Base-by-base conservation (phyloP, 1,140 invertebrate genomes). In the Ooceraea biroi region DNA sequence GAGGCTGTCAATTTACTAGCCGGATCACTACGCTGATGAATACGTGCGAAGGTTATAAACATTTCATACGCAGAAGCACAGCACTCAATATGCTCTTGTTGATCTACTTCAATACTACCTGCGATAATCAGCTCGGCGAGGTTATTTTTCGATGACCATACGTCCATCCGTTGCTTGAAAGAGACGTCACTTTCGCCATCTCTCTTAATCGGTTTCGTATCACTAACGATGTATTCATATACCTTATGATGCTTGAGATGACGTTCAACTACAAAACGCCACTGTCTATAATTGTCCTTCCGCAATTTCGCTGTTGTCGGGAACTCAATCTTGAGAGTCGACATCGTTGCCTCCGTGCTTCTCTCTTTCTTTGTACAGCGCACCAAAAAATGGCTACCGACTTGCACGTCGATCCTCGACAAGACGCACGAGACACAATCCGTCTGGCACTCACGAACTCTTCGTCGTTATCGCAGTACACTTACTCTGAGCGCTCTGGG, bases 81-180 rank as follows among this genome's bases (percentile, higher is more conserved):
- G 50, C 50, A n/a, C 50, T 52, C 50, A n/a, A 52, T 52, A 52
- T n/a, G 19, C 50, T 52, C 50, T 2, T n/a, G 19, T n/a, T 52
- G 50, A 52, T 52, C 50, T n/a, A n/a, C 50, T 17, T 52, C 50
- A n/a, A 52, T 52, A n/a, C n/a, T n/a, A n/a, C n/a, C n/a, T n/a
- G n/a, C n/a, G n/a, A n/a, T n/a, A n/a, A n/a, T n/a, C n/a, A n/a
- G n/a, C n/a, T n/a, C n/a, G n/a, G n/a, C n/a, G n/a, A n/a, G n/a
- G n/a, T n/a, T n/a, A n/a, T n/a, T n/a, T n/a, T n/a, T n/a, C n/a
- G n/a, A n/a, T n/a, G n/a, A n/a, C n/a, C n/a, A n/a, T n/a, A n/a
- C n/a, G n/a, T n/a, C n/a, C n/a, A n/a, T n/a, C n/a, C n/a, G n/a
- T n/a, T n/a, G n/a, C n/a, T n/a, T n/a, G n/a, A 19, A 14, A 8